Evolutionary conservation across 23 tunicate species (phyloP), one percentile per base, ranked within the genome.

Genomic region (Halocynthia roretzi): DNA sequence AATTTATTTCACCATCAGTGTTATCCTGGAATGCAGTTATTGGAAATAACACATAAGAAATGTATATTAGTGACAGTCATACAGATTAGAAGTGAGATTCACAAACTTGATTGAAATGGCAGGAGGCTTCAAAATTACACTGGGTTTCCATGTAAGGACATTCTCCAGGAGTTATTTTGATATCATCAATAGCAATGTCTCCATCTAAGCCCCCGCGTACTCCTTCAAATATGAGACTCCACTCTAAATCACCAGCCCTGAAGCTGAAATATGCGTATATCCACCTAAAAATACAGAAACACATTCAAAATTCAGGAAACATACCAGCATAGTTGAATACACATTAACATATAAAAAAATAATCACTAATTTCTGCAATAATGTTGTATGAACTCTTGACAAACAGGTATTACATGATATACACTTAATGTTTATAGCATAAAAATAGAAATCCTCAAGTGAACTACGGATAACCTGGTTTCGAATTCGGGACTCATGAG

Each of bases 181-280:
- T 77, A 76, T 93, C 98, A 81, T 93, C 98, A 14, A 93, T 50
- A 23, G 98, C 94, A 77, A 93, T 93, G 66, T 93, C 98, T 6
- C 98, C 98, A 62, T 80, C 86, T 50, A 54, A 83, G n/a, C 86
- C 86, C 0, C 84, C 84, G 11, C 98, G 81, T 23, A 69, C 69
- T 5, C 76, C 98, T 61, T 92, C 89, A 70, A 92, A 77, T 6
- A 78, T 75, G 49, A 92, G 62, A 7, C 82, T 74, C 65, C 60
- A 92, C 22, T 72, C 75, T 12, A 68, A 68, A 71, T 89, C 77
- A 53, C 17, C 51, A 8, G 87, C 79, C 6, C 50, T 5, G 77
- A 56, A 50, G n/a, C 72, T 58, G 80, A 76, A 92, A 64, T 70
- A 82, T 6, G 81, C 85, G 62, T 92, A 92, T 20, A 87, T 82